These are phyloP conservation scores for Macropus fuliginosus DNA, from an alignment of 2,797 vertebrate genomes.

Conservation along the genomic window DNA sequence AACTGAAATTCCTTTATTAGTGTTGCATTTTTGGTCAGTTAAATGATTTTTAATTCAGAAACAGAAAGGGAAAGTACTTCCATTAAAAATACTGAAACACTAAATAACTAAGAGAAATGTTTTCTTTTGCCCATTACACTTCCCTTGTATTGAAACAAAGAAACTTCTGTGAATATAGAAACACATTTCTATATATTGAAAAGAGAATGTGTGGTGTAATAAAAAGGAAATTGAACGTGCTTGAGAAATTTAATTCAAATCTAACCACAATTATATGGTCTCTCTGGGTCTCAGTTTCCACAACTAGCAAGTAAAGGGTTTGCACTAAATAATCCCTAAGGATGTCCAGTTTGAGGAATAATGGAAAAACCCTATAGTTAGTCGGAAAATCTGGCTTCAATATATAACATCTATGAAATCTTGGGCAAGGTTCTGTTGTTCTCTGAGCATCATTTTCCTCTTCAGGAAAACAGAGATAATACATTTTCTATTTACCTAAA, in stretches of 20 bases:
- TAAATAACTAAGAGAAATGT: neutral
- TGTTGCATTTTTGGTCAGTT: neutral
- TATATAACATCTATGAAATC: neutral
- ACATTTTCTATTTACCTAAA: neutral
- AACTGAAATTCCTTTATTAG: neutral
- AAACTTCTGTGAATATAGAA: neutral
- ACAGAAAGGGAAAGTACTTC: neutral
- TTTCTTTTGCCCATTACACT: neutral
- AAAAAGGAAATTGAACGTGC: neutral
- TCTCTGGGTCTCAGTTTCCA: neutral
- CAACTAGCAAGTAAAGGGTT: neutral
- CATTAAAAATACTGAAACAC: neutral
- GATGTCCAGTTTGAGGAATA: neutral
- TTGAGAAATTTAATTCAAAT: neutral
- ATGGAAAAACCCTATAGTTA: neutral
- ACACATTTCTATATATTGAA: neutral
- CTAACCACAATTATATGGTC: neutral
- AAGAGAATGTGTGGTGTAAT: neutral
- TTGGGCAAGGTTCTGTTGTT: neutral
- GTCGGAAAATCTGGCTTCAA: neutral
- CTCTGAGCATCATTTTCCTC: neutral
- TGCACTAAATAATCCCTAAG: neutral
- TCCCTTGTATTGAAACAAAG: neutral
- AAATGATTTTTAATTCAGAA: neutral
- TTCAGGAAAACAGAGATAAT: constrained; percentile 14